Evolutionary conservation across 2,797 vertebrate species (phyloP).

Genomic region (Psittacula echo): DNA sequence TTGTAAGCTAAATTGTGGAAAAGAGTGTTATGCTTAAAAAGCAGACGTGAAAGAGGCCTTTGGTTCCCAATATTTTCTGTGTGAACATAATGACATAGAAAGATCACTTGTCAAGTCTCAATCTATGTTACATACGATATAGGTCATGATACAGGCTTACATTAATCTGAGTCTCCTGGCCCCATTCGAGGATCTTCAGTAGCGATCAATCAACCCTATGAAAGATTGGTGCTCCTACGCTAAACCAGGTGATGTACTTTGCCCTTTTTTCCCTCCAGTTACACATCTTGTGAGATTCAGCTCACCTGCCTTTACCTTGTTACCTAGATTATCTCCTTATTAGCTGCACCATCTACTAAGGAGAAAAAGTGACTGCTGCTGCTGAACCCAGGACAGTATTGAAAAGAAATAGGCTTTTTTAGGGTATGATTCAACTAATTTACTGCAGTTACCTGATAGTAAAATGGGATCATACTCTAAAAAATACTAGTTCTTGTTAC

Average conservation of each 20-base stretch:
- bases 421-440: not conserved
- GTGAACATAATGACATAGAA: not conserved
- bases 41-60: not conserved
- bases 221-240: not conserved
- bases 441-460: not conserved
- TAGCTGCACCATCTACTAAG: too few relatives aligned
- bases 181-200: not conserved
- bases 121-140: rapidly evolving
- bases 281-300: not conserved
- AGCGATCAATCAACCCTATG: not conserved
- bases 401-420: not conserved
- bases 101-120: not conserved
- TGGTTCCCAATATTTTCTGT: not conserved
- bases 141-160: not conserved
- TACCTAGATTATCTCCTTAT: not conserved
- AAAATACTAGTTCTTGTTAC: not conserved
- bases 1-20: not conserved
- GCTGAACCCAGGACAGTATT: too few relatives aligned
- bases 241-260: not conserved
- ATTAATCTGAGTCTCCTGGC: not conserved
- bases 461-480: not conserved
- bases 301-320: not conserved
- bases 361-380: too few relatives aligned
- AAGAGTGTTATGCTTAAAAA: not conserved
- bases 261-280: not conserved